Base-by-base conservation (phyloP, 2,113 vertebrate genomes). In the Malaclemys terrapin region DNA sequence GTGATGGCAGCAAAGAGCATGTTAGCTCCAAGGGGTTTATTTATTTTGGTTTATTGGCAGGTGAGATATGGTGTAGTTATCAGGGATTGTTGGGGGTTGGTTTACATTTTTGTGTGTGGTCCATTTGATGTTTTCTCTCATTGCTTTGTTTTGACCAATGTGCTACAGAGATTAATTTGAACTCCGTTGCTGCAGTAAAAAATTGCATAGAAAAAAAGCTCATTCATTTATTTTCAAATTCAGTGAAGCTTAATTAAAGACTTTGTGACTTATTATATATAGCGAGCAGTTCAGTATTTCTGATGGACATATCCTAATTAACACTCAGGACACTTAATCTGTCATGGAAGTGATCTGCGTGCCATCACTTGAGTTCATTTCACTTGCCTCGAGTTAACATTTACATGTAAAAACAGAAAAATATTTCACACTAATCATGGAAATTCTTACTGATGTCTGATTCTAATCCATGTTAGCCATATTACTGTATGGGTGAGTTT, bases 381-480 rank as follows among this genome's bases (percentile, higher is more conserved):
- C 29, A n/a, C 25, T 84, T 91, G 65, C 31, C 29, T 88, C 7
- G 1, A 80, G 17, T 84, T 90, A 85, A 75, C 91, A 82, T 91
- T 96, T 87, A 88, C 6, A 22, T 82, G 31, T 84, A 45, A 81
- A 95, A 89, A 17, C 31, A 89, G 50, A 90, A 92, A 93, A 89
- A 83, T 72, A 10, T 4, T 92, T 91, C 31, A 25, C 31, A 65
- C 35, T 92, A 57, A 76, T 50, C 29, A 47, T 7, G 27, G 47
- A 91, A 93, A 87, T 45, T 45, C 25, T 45, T 54, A 81, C 5
- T 54, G 85, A 95, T 89, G 35, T 83, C 65, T 85, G 90, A 76
- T 2, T 91, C 62, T 62, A 5, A 16, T 38, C 38, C 47, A 80
- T 82, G 35, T 83, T 84, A 84, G 83, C 92, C 84, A 90, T 87